phyloP scores from a whole-genome alignment of 2,113 vertebrate genomes.

The Macquaria australasica region DNA sequence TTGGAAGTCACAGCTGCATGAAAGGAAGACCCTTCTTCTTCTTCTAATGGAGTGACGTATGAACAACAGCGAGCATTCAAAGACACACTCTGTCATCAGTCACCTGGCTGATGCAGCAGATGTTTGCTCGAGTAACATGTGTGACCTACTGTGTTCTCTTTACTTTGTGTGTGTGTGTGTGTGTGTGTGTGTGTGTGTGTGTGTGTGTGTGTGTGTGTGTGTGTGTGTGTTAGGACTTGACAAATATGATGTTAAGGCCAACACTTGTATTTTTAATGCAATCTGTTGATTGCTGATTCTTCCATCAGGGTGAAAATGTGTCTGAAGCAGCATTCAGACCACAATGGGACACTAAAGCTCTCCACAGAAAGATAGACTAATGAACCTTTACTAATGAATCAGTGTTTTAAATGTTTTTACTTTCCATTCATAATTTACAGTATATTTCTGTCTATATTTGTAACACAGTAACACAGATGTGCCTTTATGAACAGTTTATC shows the following conservation, averaged over 20 bases:
- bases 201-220: neutral
- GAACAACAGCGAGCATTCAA: neutral
- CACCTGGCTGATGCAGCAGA: neutral
- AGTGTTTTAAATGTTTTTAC: neutral
- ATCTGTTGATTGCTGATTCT: too few relatives aligned
- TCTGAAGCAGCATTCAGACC: too few relatives aligned
- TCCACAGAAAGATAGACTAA: neutral
- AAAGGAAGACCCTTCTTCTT: conserved; percentile 27
- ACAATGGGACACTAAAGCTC: neutral
- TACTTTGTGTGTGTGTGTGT: too few relatives aligned
- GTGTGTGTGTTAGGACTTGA: neutral
- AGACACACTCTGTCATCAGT: neutral
- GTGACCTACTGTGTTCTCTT: too few relatives aligned
- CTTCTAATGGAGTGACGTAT: conserved; percentile 36
- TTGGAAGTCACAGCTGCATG: neutral
- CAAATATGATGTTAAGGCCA: too few relatives aligned
- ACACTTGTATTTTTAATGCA: too few relatives aligned
- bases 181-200: neutral
- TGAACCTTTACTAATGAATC: neutral
- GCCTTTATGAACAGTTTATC: neutral
- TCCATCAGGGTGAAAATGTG: neutral
- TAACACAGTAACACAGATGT: neutral
- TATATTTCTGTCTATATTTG: neutral
- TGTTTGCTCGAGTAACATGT: neutral
- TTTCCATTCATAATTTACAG: neutral